Evolutionary conservation across 1,140 invertebrate species (phyloP).

Genomic region (Euschistus heros): DNA sequence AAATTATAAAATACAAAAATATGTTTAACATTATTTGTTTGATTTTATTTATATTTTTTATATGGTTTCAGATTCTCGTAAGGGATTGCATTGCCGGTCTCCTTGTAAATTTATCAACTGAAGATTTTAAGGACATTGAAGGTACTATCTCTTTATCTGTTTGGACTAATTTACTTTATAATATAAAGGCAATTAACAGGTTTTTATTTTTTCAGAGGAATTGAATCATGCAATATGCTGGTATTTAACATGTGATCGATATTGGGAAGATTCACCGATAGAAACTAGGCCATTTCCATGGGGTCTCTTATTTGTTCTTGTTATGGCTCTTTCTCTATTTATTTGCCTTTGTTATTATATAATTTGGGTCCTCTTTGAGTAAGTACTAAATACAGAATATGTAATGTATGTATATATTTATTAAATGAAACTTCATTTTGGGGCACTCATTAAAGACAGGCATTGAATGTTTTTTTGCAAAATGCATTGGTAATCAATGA

Average conservation of each 20-base stretch:
- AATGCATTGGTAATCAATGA: no score
- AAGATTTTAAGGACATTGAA: constrained; percentile 77
- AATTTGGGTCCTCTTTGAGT: constrained; percentile 83
- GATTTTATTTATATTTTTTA: neutral
- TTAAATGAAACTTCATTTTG: no score
- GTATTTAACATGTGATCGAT: constrained; percentile 82
- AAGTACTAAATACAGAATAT: constrained; percentile 37
- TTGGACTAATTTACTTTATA: neutral
- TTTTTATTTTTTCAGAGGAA: constrained; percentile 49
- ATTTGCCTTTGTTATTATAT: constrained; percentile 81
- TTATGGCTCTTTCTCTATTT: constrained; percentile 64
- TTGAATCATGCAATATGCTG: constrained; percentile 79
- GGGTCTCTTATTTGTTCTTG: constrained; percentile 59
- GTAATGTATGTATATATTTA: no score
- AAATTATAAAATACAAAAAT: no score
- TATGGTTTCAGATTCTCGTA: constrained; percentile 43
- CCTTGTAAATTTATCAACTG: constrained; percentile 61
- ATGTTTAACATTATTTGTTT: no score
- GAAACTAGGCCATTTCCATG: constrained; percentile 66
- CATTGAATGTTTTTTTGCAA: no score
- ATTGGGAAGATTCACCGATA: constrained; percentile 73
- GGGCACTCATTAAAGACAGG: no score
- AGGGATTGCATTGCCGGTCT: constrained; percentile 66
- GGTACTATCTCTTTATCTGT: constrained; percentile 40
- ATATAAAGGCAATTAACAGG: neutral